phyloP scores from a whole-genome alignment of 2,797 vertebrate species.

The Tenualosa ilisha region DNA sequence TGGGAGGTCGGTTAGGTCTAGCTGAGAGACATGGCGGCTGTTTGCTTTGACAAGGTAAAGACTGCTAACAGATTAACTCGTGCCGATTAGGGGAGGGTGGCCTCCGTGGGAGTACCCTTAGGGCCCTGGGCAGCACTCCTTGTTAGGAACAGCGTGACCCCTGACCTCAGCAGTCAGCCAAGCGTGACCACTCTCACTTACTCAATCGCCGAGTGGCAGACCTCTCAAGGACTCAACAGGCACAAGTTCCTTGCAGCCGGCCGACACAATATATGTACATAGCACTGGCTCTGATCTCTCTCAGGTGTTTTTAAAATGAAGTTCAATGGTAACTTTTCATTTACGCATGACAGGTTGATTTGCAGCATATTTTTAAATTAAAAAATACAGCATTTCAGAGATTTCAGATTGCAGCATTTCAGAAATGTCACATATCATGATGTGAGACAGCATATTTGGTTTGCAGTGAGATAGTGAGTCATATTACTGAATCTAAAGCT shows the following conservation, averaged over 20 bases:
- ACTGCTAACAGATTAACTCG: conserved; percentile 92
- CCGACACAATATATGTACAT: not conserved
- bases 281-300: not conserved
- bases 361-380: no score
- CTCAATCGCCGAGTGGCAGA: conserved; percentile 27
- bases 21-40: conserved; percentile 82
- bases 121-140: conserved; percentile 70
- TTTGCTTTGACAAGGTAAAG: conserved; percentile 94
- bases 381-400: no score
- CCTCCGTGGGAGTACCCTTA: conserved; percentile 75
- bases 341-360: not conserved
- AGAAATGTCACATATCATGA: not conserved
- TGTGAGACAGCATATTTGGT: not conserved
- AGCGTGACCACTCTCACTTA: conserved; percentile 59
- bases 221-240: not conserved
- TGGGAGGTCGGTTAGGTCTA: conserved; percentile 78
- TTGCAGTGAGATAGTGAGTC: not conserved
- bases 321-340: not conserved
- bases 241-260: conserved; percentile 4
- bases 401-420: no score
- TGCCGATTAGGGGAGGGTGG: conserved; percentile 90
- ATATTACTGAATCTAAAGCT: not conserved
- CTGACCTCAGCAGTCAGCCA: conserved; percentile 59
- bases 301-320: not conserved
- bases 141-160: conserved; percentile 73